Evolutionary conservation across 2,888 invertebrate genomes (phyloP), one percentile per base, ranked within the genome.

Genomic region (Apotomis betuletana): DNA sequence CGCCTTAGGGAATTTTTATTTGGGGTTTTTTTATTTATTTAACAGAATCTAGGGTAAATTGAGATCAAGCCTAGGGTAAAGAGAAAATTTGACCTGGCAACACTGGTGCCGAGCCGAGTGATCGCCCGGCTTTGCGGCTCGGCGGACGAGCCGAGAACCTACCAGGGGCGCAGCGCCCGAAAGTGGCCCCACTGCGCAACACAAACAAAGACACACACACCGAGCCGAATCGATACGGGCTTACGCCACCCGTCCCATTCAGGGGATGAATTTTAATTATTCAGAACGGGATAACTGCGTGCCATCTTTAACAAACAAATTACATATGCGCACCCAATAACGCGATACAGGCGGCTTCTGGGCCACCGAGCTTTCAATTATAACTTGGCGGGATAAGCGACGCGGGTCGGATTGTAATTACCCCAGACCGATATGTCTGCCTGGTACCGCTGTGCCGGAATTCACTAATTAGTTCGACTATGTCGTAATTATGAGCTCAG

Each of bases 261-360:
- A 86, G 88, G 92, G 91, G 91, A 91, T 92, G 90, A 90, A 91
- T 92, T 92, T 92, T 92, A 93, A 93, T 93, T 91, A 92, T 93
- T 92, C 92, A 91, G 90, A 91, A 88, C 90, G 89, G 88, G 91
- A 91, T 89, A 89, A 90, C 90, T 91, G 90, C 88, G 90, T 89
- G 88, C 90, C 91, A 91, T 91, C 93, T 93, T 92, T 90, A 91
- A 91, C 91, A 92, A 92, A 92, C 92, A 93, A 91, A 92, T 92
- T 92, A 92, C 88, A 88, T 92, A 91, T 91, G 92, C 92, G 87
- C 88, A 86, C 88, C 90, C 90, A 91, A 91, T 92, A 91, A 91
- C 89, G 86, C 87, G 90, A 90, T 90, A 91, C 88, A 87, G 84
- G 83, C 82, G 84, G 86, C 89, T 91, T 89, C 87, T 89, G 88